phyloP scores from a whole-genome alignment of 2,797 vertebrate genomes.

The Rhadinocentrus ornatus region DNA sequence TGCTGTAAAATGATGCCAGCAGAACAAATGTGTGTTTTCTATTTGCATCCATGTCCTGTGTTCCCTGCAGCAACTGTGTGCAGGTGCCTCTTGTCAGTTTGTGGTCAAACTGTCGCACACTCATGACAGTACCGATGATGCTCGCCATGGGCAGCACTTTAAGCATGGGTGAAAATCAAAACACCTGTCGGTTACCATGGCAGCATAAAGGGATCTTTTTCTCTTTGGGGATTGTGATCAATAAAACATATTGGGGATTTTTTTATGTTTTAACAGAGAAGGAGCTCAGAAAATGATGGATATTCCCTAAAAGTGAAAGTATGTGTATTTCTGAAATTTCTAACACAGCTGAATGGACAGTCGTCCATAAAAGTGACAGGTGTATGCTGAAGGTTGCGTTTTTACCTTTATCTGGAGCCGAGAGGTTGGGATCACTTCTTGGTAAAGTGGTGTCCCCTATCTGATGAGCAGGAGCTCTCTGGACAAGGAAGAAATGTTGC shows the following conservation, averaged over 20 bases:
- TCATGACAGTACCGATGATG: conserved; percentile 29
- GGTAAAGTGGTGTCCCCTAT: conserved; percentile 91
- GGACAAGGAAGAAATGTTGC: conserved; percentile 36
- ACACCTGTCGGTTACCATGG: not conserved
- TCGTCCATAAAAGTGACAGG: not conserved
- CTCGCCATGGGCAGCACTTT: not conserved
- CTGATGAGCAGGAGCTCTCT: conserved; percentile 92
- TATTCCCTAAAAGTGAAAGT: not conserved
- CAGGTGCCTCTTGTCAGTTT: conserved; percentile 39
- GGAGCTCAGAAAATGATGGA: not conserved
- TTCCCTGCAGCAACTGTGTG: conserved; percentile 41
- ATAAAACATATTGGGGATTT: not conserved
- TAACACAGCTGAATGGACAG: not conserved
- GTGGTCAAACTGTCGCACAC: conserved; percentile 37
- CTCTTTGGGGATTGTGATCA: conserved; percentile 1
- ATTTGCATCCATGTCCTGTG: conserved; percentile 6
- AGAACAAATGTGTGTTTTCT: not conserved
- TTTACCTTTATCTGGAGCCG: conserved; percentile 93
- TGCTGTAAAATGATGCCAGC: conserved; percentile 3
- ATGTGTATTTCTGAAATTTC: not conserved
- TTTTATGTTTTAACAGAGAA: not conserved
- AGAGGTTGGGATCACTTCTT: conserved; percentile 94
- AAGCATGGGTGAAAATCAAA: conserved; percentile 8
- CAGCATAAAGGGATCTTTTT: not conserved
- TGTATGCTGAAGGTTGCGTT: conserved; percentile 3